phyloP scores from a whole-genome alignment of 2,888 invertebrate species.

The Leptura quadrifasciata region DNA sequence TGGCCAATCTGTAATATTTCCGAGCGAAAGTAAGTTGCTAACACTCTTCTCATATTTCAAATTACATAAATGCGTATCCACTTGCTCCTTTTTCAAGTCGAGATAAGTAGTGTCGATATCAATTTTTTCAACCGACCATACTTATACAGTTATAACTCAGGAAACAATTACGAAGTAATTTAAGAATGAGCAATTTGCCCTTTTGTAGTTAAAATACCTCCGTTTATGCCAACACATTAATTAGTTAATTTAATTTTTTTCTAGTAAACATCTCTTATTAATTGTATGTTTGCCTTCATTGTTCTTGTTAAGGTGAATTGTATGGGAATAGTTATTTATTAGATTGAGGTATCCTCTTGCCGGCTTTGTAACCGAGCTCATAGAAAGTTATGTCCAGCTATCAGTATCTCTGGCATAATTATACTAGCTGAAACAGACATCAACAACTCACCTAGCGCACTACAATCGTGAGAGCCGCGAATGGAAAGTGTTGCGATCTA shows the following conservation, averaged over 20 bases:
- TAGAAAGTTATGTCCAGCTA: conserved; percentile 65
- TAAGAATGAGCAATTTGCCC: too few species aligned
- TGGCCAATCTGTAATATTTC: too few species aligned
- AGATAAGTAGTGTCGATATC: too few species aligned
- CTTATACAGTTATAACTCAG: too few species aligned
- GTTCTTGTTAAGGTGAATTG: conserved; percentile 19
- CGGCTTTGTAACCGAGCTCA: conserved; percentile 38
- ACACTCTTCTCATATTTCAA: too few species aligned
- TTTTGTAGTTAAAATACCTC: too few species aligned
- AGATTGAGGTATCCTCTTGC: conserved; percentile 21
- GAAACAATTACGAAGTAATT: too few species aligned
- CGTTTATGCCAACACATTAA: background rate
- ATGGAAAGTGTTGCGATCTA: conserved; percentile 58
- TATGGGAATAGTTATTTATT: conserved; percentile 11
- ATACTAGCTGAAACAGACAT: conserved; percentile 62
- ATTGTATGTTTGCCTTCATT: conserved; percentile 21
- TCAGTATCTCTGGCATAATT: conserved; percentile 61
- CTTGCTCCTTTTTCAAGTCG: too few species aligned
- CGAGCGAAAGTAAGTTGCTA: too few species aligned
- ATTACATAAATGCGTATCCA: too few species aligned
- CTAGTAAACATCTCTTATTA: conserved; percentile 8
- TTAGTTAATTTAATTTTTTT: background rate
- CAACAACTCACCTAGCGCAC: conserved; percentile 61
- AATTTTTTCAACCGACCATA: too few species aligned
- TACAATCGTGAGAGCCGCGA: conserved; percentile 45